Evolutionary conservation across 1,140 invertebrate genomes (phyloP).

Genomic region (Gryon sp.): DNA sequence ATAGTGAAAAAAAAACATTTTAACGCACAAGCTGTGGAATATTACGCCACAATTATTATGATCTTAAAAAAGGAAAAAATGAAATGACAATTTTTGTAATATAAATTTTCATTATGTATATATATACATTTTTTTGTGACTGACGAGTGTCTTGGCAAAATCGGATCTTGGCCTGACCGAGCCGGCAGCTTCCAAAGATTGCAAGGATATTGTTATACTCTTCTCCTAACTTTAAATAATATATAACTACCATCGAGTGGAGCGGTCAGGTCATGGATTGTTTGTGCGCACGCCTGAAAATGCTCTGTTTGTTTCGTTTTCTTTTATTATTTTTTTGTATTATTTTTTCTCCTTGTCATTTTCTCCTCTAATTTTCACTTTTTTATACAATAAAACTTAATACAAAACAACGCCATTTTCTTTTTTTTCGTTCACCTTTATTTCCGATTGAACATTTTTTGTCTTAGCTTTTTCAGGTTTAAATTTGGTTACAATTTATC

Average conservation of each 20-base stretch:
- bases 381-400: conserved; percentile 71
- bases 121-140: conserved; percentile 72
- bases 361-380: conserved; percentile 72
- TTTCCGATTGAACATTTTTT: conserved; percentile 44
- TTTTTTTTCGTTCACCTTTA: conserved; percentile 58
- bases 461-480: conserved; percentile 23
- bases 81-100: too few relatives aligned
- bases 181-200: conserved; percentile 70
- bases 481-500: background rate
- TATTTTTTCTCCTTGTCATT: too few relatives aligned
- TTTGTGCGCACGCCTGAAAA: conserved; percentile 67
- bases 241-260: conserved; percentile 66
- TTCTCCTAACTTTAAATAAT: conserved; percentile 67
- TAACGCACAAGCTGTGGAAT: too few relatives aligned
- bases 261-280: conserved; percentile 66
- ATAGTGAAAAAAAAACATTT: background rate
- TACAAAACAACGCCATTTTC: conserved; percentile 65
- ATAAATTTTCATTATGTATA: conserved; percentile 32
- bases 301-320: conserved; percentile 73
- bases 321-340: too few relatives aligned
- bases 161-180: conserved; percentile 67
- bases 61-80: too few relatives aligned
- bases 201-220: conserved; percentile 66
- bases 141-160: conserved; percentile 72
- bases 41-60: too few relatives aligned